A percentile compares a stretch with the other conserved stretches of the same genome.
phyloP scores from a whole-genome alignment of 1,140 invertebrate species.

The Rhyzopertha dominica region DNA sequence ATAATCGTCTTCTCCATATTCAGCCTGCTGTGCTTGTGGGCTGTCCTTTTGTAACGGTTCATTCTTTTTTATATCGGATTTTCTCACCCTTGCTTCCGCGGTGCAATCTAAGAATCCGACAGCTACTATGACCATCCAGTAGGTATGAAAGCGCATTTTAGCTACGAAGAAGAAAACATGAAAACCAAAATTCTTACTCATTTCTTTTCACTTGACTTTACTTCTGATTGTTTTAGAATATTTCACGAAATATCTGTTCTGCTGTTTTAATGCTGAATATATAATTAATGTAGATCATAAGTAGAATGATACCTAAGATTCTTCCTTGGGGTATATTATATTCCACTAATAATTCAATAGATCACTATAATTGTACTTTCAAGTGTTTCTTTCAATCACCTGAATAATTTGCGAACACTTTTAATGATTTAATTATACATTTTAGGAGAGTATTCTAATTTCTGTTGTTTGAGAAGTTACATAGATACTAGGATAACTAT shows the following conservation, averaged over 20 bases:
- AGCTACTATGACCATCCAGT: constrained; percentile 18
- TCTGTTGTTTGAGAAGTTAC: not conserved
- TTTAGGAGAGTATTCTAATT: too few species aligned
- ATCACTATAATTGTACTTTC: too few species aligned
- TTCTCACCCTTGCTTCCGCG: constrained; percentile 27
- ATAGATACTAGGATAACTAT: not conserved
- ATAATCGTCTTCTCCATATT: constrained; percentile 33
- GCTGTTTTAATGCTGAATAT: not conserved
- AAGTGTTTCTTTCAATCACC: too few species aligned
- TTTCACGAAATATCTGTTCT: too few species aligned
- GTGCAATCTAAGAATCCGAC: constrained; percentile 16
- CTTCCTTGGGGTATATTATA: too few species aligned
- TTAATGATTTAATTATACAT: too few species aligned
- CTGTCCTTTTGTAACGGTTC: constrained; percentile 14
- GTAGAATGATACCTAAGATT: not conserved
- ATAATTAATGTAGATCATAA: not conserved
- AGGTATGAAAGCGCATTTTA: not conserved
- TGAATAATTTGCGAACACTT: too few species aligned
- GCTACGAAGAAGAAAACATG: not conserved
- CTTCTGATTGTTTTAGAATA: not conserved
- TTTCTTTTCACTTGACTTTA: not conserved
- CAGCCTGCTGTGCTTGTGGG: constrained; percentile 31
- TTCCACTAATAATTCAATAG: too few species aligned
- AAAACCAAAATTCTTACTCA: not conserved
- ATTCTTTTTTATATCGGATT: constrained; percentile 21